Evolutionary conservation across 2,113 vertebrate genomes (phyloP), one percentile per base, ranked within the genome.

Genomic region (Psettodes erumei): DNA sequence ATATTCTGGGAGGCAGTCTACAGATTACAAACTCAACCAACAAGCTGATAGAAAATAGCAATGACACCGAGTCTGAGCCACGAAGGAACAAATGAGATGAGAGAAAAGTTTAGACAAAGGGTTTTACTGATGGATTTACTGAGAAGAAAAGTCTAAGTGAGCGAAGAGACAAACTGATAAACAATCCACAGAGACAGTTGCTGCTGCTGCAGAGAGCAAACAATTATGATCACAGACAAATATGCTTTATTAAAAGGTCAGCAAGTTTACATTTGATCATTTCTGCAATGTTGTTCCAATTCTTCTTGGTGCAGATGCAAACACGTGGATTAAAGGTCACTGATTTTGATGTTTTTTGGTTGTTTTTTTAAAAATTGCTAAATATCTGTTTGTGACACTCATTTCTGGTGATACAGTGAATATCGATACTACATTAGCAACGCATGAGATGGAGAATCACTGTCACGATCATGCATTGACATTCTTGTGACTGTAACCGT

Each of bases 1-100:
- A 81, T 65, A 75, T 76, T 66, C 65, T 53, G 19, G 30, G 71
- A 85, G 83, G 82, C 77, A 72, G 71, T 74, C 67, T 71, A 65
- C n/a, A n/a, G n/a, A n/a, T 75, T 66, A 73, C 63, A 54, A 67
- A 59, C 48, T 77, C 15, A 40, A 50, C 81, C 81, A 85, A 67
- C 74, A 59, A 74, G 51, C 71, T 81, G 70, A 71, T 75, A 42
- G 78, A 79, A 68, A 71, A 47, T 73, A 70, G 75, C 85, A 77
- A 74, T 48, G 75, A 80, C 60, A 38, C 35, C 1, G 10, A 77
- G 75, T 61, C 27, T 37, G 64, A 86, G 78, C 76, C 1, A 3
- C 68, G 18, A 25, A 58, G 60, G 62, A 82, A 55, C 63, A 82
- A 80, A 77, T 64, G 85, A 87, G 51, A 79, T 7, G 15, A 73